Evolutionary conservation across 1,140 invertebrate genomes (phyloP).

Genomic region (Drosophila obscura): DNA sequence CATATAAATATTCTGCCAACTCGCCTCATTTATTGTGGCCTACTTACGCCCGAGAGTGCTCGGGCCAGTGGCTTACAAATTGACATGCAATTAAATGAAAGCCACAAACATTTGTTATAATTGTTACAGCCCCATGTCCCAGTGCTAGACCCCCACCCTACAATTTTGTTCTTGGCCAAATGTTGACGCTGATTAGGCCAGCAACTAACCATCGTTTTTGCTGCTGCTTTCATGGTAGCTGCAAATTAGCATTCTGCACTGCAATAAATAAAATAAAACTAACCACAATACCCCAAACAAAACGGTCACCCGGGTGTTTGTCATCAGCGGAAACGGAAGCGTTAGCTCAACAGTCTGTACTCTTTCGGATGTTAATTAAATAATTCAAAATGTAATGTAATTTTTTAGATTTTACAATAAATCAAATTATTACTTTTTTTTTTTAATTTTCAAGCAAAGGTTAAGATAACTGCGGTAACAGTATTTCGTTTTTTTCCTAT

Average conservation of each 20-base stretch:
- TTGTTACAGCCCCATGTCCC: constrained; percentile 37
- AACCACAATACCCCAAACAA: constrained; percentile 71
- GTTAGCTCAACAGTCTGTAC: not conserved
- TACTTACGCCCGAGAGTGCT: constrained; percentile 50
- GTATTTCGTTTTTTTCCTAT: too few species aligned
- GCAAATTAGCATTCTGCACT: constrained; percentile 74
- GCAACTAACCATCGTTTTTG: constrained; percentile 49
- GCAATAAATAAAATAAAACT: constrained; percentile 79
- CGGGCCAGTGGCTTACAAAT: constrained; percentile 54
- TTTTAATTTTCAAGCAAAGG: too few species aligned
- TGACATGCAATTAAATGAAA: constrained; percentile 75
- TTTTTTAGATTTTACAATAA: too few species aligned
- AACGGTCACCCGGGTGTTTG: constrained; percentile 29
- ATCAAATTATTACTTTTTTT: too few species aligned
- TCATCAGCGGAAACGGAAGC: constrained; percentile 10
- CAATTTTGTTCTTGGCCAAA: constrained; percentile 36
- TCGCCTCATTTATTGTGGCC: constrained; percentile 61
- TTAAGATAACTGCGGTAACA: too few species aligned
- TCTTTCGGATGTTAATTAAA: constrained; percentile 31
- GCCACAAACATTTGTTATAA: constrained; percentile 71
- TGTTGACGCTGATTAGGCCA: constrained; percentile 65
- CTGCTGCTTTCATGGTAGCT: constrained; percentile 37
- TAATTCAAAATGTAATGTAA: too few species aligned
- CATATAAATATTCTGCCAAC: constrained; percentile 59
- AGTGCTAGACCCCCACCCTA: too few species aligned